Percentiles rank a stretch among this genome's conserved stretches.
These are phyloP conservation scores for Pocillopora damicornis DNA, from an alignment of 64 coral and sea anemone genomes.

Conservation along the genomic window DNA sequence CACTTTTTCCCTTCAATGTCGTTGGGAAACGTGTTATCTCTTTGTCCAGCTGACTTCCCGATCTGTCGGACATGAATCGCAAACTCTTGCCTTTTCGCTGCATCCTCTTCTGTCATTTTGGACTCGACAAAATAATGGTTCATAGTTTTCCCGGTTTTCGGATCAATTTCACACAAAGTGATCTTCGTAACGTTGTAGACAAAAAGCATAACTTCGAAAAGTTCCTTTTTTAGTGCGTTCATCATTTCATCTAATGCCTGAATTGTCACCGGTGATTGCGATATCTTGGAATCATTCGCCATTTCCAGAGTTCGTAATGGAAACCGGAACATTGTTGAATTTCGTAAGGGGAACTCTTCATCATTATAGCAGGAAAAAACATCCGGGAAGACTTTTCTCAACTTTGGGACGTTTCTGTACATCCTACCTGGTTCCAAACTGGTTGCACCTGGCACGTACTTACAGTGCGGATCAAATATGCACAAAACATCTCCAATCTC, in stretches of 20 bases:
- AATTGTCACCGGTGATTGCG: neutral
- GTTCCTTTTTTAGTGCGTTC: constrained; percentile 27
- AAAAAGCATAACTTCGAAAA: constrained; percentile 57
- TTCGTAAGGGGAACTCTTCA: constrained; percentile 36
- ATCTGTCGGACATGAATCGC: constrained; percentile 16
- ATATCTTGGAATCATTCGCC: constrained; percentile 44
- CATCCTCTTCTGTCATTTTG: constrained; percentile 45
- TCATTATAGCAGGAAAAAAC: constrained; percentile 58
- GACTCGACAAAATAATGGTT: constrained; percentile 33
- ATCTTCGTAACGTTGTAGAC: constrained; percentile 59
- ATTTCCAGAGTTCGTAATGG: constrained; percentile 49
- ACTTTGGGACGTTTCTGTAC: constrained; percentile 17
- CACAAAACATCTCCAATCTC: constrained; percentile 79
- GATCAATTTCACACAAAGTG: constrained; percentile 46
- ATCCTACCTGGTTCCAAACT: constrained; percentile 43
- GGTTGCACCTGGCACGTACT: constrained; percentile 60
- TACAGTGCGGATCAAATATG: constrained; percentile 70
- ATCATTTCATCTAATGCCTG: constrained; percentile 21
- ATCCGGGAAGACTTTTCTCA: constrained; percentile 55
- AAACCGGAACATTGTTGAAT: constrained; percentile 73
- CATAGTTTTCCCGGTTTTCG: neutral
- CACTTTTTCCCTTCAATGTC: constrained; percentile 23
- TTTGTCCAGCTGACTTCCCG: neutral
- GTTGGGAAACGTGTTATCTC: neutral
- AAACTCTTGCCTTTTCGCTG: constrained; percentile 33